Conservation (phyloP, 2,113 vertebrate genomes). For the Hippocampus zosterae region DNA sequence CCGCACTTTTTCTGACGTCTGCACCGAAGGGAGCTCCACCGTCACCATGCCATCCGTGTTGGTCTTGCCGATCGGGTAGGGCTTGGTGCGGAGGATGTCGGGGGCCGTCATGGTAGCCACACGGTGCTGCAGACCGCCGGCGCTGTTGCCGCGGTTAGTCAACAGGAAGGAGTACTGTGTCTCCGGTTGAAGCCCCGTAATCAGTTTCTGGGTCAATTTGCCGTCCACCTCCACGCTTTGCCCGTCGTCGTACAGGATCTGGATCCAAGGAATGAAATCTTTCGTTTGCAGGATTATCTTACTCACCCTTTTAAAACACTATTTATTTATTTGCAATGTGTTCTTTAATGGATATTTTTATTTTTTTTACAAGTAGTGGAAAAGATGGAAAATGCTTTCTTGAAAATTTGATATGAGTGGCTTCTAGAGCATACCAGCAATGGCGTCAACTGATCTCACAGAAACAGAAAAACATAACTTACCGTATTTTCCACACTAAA, state of each 20-base stretch:
- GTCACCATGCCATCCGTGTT: conserved; percentile 94
- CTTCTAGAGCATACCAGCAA: too few relatives aligned
- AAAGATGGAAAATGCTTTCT: too few relatives aligned
- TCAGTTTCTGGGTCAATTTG: conserved; percentile 91
- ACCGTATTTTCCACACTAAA: too few relatives aligned
- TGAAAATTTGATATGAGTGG: too few relatives aligned
- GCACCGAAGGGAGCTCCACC: conserved; percentile 87
- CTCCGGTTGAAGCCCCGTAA: conserved; percentile 93
- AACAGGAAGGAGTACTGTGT: conserved; percentile 96
- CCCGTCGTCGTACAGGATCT: conserved; percentile 98
- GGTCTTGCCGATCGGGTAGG: conserved; percentile 88
- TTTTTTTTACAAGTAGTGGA: too few relatives aligned
- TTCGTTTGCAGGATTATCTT: neutral
- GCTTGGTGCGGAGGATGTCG: conserved; percentile 89
- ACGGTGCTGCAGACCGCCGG: conserved; percentile 92
- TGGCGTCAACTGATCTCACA: too few relatives aligned
- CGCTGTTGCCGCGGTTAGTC: conserved; percentile 95
- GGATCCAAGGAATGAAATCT: neutral
- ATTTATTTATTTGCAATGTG: too few relatives aligned
- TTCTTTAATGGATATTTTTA: too few relatives aligned
- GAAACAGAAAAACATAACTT: too few relatives aligned
- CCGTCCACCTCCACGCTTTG: conserved; percentile 97
- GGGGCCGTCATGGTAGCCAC: conserved; percentile 94
- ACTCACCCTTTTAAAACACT: too few relatives aligned
- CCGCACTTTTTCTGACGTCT: conserved; percentile 88